phyloP scores from a whole-genome alignment of 1,140 invertebrate species.

The Pentalonia nigronervosa region DNA sequence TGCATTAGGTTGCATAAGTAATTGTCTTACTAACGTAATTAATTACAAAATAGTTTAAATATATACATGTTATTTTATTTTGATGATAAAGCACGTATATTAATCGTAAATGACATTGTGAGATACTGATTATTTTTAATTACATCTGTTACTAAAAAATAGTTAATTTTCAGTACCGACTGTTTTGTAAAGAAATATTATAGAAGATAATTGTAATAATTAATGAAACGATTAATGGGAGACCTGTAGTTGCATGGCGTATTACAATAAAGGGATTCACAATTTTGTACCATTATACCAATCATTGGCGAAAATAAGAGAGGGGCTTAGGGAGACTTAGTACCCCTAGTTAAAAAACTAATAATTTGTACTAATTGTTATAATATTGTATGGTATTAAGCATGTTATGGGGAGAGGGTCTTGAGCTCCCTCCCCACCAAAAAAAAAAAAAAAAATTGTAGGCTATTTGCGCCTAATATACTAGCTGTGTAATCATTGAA shows the following conservation, averaged over 20 bases:
- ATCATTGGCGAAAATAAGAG: no score
- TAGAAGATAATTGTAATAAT: neutral
- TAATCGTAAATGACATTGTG: neutral
- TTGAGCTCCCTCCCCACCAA: no score
- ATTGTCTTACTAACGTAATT: neutral
- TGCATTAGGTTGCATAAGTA: neutral
- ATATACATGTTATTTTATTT: conserved; percentile 14
- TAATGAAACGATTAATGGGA: neutral
- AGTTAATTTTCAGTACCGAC: neutral
- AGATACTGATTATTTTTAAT: conserved; percentile 8
- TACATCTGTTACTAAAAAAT: neutral
- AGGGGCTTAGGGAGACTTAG: no score
- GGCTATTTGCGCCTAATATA: no score
- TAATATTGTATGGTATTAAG: no score
- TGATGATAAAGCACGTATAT: conserved; percentile 22
- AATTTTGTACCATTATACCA: neutral
- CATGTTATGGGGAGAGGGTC: no score
- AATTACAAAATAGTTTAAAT: conserved; percentile 23
- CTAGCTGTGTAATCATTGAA: neutral
- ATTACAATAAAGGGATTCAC: neutral
- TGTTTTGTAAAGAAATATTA: neutral
- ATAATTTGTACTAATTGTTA: no score
- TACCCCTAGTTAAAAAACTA: no score
- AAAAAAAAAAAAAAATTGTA: no score
- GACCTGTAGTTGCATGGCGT: neutral